Base-by-base conservation (phyloP, 2,888 invertebrate species). In the Amphipoea lucens region DNA sequence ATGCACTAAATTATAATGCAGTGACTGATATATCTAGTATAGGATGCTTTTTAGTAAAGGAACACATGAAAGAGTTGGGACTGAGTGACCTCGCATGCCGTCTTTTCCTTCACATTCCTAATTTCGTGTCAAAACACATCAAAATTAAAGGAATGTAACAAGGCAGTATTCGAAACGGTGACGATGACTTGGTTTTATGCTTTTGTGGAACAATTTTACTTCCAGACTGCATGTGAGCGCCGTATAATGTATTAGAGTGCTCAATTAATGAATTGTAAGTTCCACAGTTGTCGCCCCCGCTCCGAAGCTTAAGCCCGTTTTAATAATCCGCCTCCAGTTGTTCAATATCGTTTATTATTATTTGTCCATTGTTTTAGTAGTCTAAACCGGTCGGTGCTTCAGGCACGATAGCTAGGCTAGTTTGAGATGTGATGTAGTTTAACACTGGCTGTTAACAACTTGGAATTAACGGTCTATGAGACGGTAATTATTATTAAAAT, bases 391-490 rank as follows among this genome's bases (percentile, higher is more conserved):
- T 90, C 74, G 86, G 92, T 91, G 92, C 91, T 90, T 84, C 42
- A 74, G 82, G 89, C 91, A 89, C 89, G 76, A 76, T 83, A 84
- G 88, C 84, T 90, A 90, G 90, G 89, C 89, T 89, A 90, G 86
- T 89, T 81, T 72, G 78, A 84, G 79, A 87, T 92, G 92, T 93
- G 91, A 93, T 92, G 90, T 91, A 88, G 89, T 90, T 62, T 89
- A 78, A 86, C 90, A 90, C 89, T 89, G 89, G 90, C 91, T 90
- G 90, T 88, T 90, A 89, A 89, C 90, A 89, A 84, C 91, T 86
- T 83, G 78, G 91, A 89, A 92, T 83, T 82, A 89, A 91, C 90
- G 90, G 94, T 95, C 94, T 94, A 45, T 91, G 91, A 95, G 95
- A 94, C 94, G 82, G 92, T 93, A 90, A 91, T 90, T 87, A 83